A percentile compares a stretch with the other conserved stretches of the same genome.
These are phyloP conservation scores for Hyperoplus lanceolatus DNA, from an alignment of 2,797 vertebrate genomes.

Conservation along the genomic window DNA sequence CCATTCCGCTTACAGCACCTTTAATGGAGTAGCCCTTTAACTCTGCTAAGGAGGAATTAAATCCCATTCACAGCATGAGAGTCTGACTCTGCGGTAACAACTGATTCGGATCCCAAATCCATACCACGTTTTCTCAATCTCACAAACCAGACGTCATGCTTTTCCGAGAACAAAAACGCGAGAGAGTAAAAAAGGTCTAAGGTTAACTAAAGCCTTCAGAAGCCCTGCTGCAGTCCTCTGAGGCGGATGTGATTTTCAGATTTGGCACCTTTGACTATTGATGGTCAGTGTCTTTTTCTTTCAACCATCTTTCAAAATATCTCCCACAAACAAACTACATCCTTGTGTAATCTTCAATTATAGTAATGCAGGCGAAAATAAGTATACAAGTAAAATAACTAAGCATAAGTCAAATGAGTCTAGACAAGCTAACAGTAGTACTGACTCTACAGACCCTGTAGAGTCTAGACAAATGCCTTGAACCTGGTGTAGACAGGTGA, in stretches of 20 bases:
- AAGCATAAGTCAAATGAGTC: no score
- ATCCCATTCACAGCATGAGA: no score
- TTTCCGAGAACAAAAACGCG: slow-evolving; percentile 32
- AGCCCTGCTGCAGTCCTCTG: background rate
- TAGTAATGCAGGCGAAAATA: background rate
- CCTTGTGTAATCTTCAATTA: background rate
- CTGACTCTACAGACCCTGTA: background rate
- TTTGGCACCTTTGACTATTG: background rate
- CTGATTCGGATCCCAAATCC: background rate
- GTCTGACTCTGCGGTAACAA: no score
- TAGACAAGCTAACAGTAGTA: no score
- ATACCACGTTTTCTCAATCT: slow-evolving; percentile 17
- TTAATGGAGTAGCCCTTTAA: no score
- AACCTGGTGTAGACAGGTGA: background rate
- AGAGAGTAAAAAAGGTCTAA: slow-evolving; percentile 22
- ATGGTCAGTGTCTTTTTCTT: background rate
- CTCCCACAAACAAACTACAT: background rate
- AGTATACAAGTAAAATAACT: background rate
- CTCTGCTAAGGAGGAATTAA: no score
- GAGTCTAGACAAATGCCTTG: background rate
- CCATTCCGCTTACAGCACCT: no score
- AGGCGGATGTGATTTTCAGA: slow-evolving; percentile 14
- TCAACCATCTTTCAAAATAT: background rate
- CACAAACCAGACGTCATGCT: background rate
- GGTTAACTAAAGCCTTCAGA: slow-evolving; percentile 36